phyloP scores from a whole-genome alignment of 92 coral and sea anemone genomes.

The Bergia puertoricense region DNA sequence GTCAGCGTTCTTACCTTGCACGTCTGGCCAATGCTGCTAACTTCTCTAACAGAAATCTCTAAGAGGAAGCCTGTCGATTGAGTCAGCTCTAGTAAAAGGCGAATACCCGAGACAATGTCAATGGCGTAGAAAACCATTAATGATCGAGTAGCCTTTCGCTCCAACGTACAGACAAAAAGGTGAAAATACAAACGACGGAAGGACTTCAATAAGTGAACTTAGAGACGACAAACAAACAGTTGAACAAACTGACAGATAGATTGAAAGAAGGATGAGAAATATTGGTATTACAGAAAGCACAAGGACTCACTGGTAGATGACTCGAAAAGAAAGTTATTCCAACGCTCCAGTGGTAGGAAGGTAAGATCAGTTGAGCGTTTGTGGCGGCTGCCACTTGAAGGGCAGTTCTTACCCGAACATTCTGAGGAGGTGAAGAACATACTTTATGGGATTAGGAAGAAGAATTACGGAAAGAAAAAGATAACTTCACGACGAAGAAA shows the following conservation, averaged over 20 bases:
- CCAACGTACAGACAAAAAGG: too few relatives aligned
- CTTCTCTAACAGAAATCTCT: too few relatives aligned
- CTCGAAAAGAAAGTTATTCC: background rate
- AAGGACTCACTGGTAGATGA: slow-evolving; percentile 30
- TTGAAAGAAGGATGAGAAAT: background rate
- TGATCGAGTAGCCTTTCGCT: too few relatives aligned
- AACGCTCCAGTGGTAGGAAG: background rate
- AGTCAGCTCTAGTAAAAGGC: too few relatives aligned
- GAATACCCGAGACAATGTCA: too few relatives aligned
- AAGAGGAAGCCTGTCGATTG: too few relatives aligned
- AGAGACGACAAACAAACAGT: background rate
- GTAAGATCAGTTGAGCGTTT: slow-evolving; percentile 10
- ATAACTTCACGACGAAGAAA: background rate
- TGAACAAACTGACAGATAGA: background rate
- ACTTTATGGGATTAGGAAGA: background rate
- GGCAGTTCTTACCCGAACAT: background rate
- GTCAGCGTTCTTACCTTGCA: too few relatives aligned
- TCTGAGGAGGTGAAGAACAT: background rate
- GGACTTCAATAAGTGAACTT: background rate
- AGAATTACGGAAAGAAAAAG: background rate
- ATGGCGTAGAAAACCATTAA: too few relatives aligned
- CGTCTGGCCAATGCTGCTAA: too few relatives aligned
- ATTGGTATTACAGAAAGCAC: too few relatives aligned
- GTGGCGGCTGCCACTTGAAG: slow-evolving; percentile 2
- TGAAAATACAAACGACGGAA: background rate